Percentiles rank a stretch among this genome's conserved stretches.
These are phyloP conservation scores for Danio aesculapii DNA, from an alignment of 2,797 vertebrate genomes.

Conservation along the genomic window DNA sequence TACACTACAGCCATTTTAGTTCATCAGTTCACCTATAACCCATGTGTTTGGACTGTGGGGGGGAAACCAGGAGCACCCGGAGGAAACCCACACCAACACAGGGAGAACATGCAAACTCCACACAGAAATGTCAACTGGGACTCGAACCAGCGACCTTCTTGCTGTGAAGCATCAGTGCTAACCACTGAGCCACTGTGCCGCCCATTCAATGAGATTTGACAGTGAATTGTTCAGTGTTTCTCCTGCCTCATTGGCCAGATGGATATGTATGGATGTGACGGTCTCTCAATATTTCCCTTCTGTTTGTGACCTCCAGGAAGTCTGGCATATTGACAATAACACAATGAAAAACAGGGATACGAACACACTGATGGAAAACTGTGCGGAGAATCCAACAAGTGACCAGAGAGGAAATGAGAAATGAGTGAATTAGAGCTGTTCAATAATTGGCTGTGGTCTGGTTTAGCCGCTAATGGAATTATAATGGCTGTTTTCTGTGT, in stretches of 20 bases:
- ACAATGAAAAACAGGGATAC: background rate
- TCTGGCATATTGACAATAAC: background rate
- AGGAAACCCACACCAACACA: no score
- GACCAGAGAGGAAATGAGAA: conserved; percentile 1
- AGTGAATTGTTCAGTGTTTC: background rate
- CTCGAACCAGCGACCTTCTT: no score
- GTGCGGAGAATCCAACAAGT: background rate
- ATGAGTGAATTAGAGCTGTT: background rate
- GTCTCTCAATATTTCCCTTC: background rate
- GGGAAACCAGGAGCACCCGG: no score
- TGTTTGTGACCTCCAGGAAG: background rate
- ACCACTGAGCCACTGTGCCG: no score
- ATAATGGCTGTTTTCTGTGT: conserved; percentile 23
- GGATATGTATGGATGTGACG: background rate
- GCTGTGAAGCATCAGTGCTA: no score
- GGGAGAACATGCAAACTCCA: no score
- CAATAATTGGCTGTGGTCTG: conserved; percentile 20
- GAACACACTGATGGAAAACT: background rate
- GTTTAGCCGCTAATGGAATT: background rate
- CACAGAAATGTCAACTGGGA: no score
- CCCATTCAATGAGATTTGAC: background rate
- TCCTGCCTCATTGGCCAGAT: background rate
- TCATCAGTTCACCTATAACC: no score
- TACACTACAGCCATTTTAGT: no score
- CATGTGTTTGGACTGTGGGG: no score